Percentiles rank a stretch among this genome's conserved stretches.
Conservation (phyloP, 2,113 vertebrate genomes). For the Dicerorhinus sumatrensis region DNA sequence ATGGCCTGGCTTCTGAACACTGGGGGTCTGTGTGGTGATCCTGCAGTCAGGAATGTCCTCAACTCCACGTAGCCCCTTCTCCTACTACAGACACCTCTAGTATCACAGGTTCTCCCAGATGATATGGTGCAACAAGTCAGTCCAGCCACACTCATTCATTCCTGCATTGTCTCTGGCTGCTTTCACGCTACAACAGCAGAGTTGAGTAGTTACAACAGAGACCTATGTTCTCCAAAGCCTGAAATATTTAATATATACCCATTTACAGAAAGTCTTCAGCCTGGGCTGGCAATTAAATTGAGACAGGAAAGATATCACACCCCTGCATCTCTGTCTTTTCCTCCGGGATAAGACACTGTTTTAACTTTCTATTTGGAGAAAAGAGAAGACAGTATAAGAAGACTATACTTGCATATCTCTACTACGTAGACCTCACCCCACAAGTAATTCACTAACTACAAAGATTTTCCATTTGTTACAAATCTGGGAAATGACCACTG, state of each 20-base stretch:
- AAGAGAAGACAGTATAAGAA: neutral
- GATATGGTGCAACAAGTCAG: neutral
- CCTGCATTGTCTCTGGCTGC: too few relatives aligned
- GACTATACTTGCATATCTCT: neutral
- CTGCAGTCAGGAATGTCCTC: neutral
- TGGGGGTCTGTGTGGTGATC: neutral
- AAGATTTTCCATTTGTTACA: neutral
- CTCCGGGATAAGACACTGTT: neutral
- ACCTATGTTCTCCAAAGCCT: neutral
- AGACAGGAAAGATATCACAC: accelerated
- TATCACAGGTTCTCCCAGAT: neutral
- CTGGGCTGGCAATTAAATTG: neutral
- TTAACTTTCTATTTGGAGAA: neutral
- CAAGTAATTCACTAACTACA: too few relatives aligned
- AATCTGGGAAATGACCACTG: too few relatives aligned
- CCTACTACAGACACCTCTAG: neutral
- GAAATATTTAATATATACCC: neutral
- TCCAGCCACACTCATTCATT: neutral
- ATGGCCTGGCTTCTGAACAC: neutral
- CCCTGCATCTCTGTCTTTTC: neutral
- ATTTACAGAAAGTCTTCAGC: neutral
- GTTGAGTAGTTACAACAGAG: neutral
- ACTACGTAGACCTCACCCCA: neutral
- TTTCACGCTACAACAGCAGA: neutral
- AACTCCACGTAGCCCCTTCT: neutral